Base-by-base conservation (phyloP, 37 sponge, comb jelly and placozoan genomes). In the Cladorhizidae sp. region DNA sequence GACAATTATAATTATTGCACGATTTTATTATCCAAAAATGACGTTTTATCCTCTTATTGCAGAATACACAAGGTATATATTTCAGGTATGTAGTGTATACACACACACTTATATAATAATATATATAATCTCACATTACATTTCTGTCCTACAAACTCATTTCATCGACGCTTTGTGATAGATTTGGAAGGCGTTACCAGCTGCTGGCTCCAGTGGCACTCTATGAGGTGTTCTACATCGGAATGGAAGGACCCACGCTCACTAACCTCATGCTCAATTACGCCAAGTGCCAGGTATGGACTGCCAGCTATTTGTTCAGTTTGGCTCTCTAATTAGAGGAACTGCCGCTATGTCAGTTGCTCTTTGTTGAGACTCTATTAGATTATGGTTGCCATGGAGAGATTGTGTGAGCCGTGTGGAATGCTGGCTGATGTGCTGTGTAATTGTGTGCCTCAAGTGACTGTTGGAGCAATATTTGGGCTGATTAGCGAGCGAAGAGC, bases 191-290 rank as follows among this genome's bases (percentile, higher is more conserved):
- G 37, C 9, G 23, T 23, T 95, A 87, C 61, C 45, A 25, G 22
- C 75, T 95, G 56, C 15, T 61, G 17, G 64, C 33, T 55, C 81
- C 85, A 21, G 25, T 95, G 22, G 69, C 74, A 37, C 88, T 89
- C n/a, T 92, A 89, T 57, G 37, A 67, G 43, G 50, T 95, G 33
- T 95, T 92, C 65, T 95, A 92, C 63, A 86, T 95, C 26, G 96
- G 96, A 9, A 12, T n/a, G 40, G 93, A 92, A 64, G 87, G 90
- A 8, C 68, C 61, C n/a, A 85, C 83, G 5, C 86, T 95, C 39
- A 89, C 51, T 35, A 92, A 95, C 56, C 41, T 92, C 61, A 74
- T 95, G 56, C 78, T 95, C 52, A 87, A 72, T 64, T 86, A 78
- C 78, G 86, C 32, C 74, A 36, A 65, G 32, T 78, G 83, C 57